phyloP scores from a whole-genome alignment of 1,140 invertebrate species.

The Zaprionus tsacasi region DNA sequence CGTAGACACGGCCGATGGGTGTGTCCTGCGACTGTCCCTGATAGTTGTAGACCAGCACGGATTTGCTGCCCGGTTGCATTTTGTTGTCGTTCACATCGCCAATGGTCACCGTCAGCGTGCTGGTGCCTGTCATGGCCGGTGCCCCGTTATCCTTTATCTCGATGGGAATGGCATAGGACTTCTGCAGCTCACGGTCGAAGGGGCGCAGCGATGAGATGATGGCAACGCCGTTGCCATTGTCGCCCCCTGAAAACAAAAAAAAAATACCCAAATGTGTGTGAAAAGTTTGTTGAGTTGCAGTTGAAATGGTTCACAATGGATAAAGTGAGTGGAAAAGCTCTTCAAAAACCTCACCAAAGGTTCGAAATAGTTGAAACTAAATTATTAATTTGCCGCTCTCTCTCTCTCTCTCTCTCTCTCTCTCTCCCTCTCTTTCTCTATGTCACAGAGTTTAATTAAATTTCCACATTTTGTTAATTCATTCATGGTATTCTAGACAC shows the following conservation, averaged over 20 bases:
- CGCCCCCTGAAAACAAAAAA: conserved; percentile 84
- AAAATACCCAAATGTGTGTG: not conserved
- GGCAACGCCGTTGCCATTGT: conserved; percentile 87
- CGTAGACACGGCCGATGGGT: conserved; percentile 88
- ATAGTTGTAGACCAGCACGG: conserved; percentile 90
- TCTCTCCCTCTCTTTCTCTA: not conserved
- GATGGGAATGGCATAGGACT: conserved; percentile 88
- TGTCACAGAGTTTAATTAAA: conserved; percentile 3
- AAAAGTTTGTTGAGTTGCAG: not conserved
- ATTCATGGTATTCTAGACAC: not conserved
- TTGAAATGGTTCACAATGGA: not conserved
- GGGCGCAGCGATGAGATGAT: conserved; percentile 86
- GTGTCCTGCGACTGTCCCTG: conserved; percentile 87
- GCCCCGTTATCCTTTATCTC: conserved; percentile 87
- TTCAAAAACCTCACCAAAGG: not conserved
- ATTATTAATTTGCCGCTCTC: not conserved
- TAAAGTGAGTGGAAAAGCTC: not conserved
- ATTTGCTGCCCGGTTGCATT: conserved; percentile 88
- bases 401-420: not conserved
- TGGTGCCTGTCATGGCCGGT: conserved; percentile 87
- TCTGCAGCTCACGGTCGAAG: conserved; percentile 89
- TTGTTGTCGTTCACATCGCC: conserved; percentile 90
- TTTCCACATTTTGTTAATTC: conserved; percentile 19
- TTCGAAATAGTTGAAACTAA: not conserved
- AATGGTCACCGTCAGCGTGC: conserved; percentile 88